Conservation (phyloP, 2,113 vertebrate genomes). For the Holacanthus passer region DNA sequence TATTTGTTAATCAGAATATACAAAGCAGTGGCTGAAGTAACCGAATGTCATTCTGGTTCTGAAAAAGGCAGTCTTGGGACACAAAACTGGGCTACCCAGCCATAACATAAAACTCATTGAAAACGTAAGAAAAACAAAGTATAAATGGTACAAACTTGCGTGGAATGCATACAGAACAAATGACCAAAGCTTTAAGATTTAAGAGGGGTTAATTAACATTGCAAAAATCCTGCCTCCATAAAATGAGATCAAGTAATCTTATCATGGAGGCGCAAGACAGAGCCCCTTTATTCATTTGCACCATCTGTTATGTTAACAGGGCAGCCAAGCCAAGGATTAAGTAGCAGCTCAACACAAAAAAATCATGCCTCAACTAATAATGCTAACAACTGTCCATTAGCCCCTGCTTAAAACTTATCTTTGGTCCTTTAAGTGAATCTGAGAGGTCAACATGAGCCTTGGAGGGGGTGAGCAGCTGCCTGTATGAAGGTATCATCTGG, state of each 20-base stretch:
- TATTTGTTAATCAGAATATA: constrained; percentile 92
- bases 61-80: constrained; percentile 80
- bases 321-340: constrained; percentile 80
- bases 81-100: constrained; percentile 78
- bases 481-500: constrained; percentile 81
- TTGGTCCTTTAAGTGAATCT: constrained; percentile 88
- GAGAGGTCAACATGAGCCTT: constrained; percentile 85
- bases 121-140: constrained; percentile 76
- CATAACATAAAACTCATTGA: constrained; percentile 78
- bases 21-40: constrained; percentile 90
- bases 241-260: constrained; percentile 66
- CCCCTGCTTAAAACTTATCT: constrained; percentile 90
- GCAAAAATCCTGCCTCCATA: constrained; percentile 69
- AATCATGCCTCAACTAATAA: constrained; percentile 73
- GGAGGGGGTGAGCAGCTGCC: constrained; percentile 82
- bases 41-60: constrained; percentile 82
- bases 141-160: constrained; percentile 85
- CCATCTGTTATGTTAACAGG: constrained; percentile 83
- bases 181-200: constrained; percentile 87
- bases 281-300: constrained; percentile 76
- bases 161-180: constrained; percentile 88
- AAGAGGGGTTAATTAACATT: constrained; percentile 88
- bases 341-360: constrained; percentile 85
- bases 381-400: constrained; percentile 81
- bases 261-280: constrained; percentile 65